phyloP scores from a whole-genome alignment of 2,113 vertebrate genomes.

The Carlito syrichta region DNA sequence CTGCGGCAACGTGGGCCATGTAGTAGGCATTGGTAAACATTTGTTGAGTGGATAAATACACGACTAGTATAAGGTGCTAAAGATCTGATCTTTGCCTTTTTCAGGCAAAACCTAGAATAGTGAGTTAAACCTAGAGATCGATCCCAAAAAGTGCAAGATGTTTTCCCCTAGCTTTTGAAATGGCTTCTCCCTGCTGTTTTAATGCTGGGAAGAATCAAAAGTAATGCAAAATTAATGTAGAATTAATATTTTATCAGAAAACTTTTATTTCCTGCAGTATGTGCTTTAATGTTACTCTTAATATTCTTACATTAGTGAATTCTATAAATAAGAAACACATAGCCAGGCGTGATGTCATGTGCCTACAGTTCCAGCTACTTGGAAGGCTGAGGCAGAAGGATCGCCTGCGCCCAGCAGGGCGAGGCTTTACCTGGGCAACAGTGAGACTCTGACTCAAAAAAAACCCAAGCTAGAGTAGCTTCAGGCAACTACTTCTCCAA shows the following conservation, averaged over 20 bases:
- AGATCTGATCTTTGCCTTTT: not conserved
- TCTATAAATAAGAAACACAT: constrained; percentile 41
- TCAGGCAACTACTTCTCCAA: not conserved
- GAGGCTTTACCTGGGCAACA: too few species aligned
- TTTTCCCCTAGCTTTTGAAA: constrained; percentile 49
- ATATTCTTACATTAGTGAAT: constrained; percentile 21
- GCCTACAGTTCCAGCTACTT: too few species aligned
- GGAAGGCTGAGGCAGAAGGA: too few species aligned
- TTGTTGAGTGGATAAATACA: not conserved
- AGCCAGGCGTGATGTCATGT: too few species aligned
- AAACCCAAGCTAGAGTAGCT: not conserved
- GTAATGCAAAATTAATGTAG: constrained; percentile 63
- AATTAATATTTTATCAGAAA: constrained; percentile 74
- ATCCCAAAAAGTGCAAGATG: not conserved
- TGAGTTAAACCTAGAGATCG: constrained; percentile 27
- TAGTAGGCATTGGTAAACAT: not conserved
- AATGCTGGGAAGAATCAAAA: constrained; percentile 44
- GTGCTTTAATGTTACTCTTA: constrained; percentile 38
- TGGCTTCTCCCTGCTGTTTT: constrained; percentile 27
- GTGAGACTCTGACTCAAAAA: too few species aligned
- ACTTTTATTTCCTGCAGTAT: constrained; percentile 56
- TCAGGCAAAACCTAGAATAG: not conserved
- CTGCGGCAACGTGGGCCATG: not conserved
- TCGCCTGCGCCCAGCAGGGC: too few species aligned
- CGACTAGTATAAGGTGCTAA: not conserved